Conservation (phyloP, 2,797 vertebrate species). For the Enoplosus armatus region DNA sequence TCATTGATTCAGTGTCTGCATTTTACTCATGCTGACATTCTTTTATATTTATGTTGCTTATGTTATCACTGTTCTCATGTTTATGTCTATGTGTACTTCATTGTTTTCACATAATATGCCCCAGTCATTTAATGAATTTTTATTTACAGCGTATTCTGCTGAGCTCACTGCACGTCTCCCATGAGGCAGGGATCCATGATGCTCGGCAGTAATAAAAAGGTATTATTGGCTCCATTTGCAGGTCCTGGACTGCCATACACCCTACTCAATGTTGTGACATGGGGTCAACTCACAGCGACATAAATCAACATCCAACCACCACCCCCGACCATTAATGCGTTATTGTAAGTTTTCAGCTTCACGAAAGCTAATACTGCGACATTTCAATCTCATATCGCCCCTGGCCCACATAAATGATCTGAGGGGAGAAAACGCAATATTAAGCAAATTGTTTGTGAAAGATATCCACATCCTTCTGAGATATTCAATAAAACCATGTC, state of each 20-base stretch:
- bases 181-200: neutral
- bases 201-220: slow-evolving; percentile 9
- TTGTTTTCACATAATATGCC: neutral
- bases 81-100: too few species aligned
- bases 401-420: slow-evolving; percentile 51
- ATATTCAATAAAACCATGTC: slow-evolving; percentile 79
- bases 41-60: too few species aligned
- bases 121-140: neutral
- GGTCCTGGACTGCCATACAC: slow-evolving; percentile 2
- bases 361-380: slow-evolving; percentile 46
- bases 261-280: slow-evolving; percentile 9
- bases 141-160: neutral
- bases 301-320: slow-evolving; percentile 38
- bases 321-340: slow-evolving; percentile 12
- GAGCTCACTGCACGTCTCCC: neutral
- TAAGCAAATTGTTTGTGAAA: slow-evolving; percentile 81
- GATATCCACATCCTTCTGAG: slow-evolving; percentile 68
- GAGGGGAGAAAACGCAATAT: slow-evolving; percentile 61
- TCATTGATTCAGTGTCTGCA: too few species aligned
- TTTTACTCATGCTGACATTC: too few species aligned
- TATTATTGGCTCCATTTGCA: slow-evolving; percentile 9
- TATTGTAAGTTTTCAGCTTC: slow-evolving; percentile 34
- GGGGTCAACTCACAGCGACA: slow-evolving; percentile 23
- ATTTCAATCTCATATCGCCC: slow-evolving; percentile 57
- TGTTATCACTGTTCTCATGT: too few species aligned